Base-by-base conservation (phyloP, 2,797 vertebrate genomes). In the Gallinago solitaria region DNA sequence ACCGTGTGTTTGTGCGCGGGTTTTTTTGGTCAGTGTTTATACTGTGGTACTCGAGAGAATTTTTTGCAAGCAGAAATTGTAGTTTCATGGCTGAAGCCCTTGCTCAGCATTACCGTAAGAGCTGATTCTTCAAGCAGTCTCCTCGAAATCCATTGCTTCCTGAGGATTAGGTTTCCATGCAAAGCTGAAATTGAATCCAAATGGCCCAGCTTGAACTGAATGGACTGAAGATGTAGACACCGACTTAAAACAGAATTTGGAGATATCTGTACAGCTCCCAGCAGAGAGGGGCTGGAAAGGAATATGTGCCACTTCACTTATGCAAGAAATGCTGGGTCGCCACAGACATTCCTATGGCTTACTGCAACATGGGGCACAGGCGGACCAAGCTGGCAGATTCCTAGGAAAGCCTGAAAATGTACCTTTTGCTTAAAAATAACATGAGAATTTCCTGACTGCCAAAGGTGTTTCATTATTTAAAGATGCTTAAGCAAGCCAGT, bases 171-270 rank as follows among this genome's bases (percentile, higher is more conserved):
- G 12, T 63, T 82, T 65, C 45, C 8, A 19, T 63, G 74, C 50
- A 90, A 68, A 94, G 15, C 37, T 91, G 57, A 81, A 95, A 81
- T 65, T 61, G 27, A 91, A 87, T 91, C 82, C 76, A 88, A 74
- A 83, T 53, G 10, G 27, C 65, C 39, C 56, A 48, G 77, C 67
- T 13, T 75, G 68, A 91, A 39, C 45, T 70, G 21, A 80, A 37
- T 30, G 68, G 37, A 20, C 37, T 82, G 33, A 83, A 83, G 33
- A 28, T 75, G 32, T 33, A 70, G 56, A 16, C 11, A 41, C 16
- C 4, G 30, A 37, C 37, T 80, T 93, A 43, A 67, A 74, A 78
- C 57, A 83, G 24, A 60, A 61, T 65, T 78, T 70, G 30, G 19
- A 13, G 84, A 5, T 60, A 56, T 45, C n/a, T 90, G 37, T 11